Evolutionary conservation across 92 coral and sea anemone species (phyloP).

Genomic region (Ricordea florida): DNA sequence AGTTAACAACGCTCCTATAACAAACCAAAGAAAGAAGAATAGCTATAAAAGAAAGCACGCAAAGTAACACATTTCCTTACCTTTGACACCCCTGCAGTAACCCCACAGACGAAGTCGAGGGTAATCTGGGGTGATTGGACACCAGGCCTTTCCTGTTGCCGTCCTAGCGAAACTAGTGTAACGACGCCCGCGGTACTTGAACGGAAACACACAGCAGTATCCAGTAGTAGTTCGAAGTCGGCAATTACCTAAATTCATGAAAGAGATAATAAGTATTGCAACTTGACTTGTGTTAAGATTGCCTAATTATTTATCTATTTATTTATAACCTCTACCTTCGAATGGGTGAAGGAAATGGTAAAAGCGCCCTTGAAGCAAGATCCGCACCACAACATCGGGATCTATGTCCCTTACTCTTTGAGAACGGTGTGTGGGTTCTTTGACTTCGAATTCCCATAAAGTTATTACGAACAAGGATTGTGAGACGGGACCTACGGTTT

Average conservation of each 20-base stretch:
- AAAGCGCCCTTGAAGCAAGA: neutral
- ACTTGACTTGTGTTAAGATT: neutral
- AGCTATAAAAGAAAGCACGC: no score
- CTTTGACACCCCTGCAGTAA: constrained; percentile 49
- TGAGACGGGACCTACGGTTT: no score
- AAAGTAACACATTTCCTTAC: neutral
- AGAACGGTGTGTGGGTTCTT: no score
- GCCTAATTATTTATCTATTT: neutral
- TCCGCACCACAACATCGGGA: neutral
- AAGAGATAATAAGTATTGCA: neutral
- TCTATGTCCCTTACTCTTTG: no score
- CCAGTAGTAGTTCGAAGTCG: constrained; percentile 4
- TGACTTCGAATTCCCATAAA: no score
- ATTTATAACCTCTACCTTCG: no score
- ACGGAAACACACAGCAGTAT: constrained; percentile 30
- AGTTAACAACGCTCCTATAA: neutral
- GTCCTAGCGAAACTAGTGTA: constrained; percentile 15
- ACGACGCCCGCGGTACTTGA: constrained; percentile 18
- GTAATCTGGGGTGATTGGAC: constrained; percentile 13
- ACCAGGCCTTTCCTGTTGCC: constrained; percentile 12
- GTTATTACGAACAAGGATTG: no score
- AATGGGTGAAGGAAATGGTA: no score
- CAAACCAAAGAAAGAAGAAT: neutral
- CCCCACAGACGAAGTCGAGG: constrained; percentile 10
- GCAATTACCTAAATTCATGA: constrained; percentile 4